A percentile compares a stretch with the other conserved stretches of the same genome.
phyloP scores from a whole-genome alignment of 1,140 invertebrate genomes.

The Rhynchophorus ferrugineus region DNA sequence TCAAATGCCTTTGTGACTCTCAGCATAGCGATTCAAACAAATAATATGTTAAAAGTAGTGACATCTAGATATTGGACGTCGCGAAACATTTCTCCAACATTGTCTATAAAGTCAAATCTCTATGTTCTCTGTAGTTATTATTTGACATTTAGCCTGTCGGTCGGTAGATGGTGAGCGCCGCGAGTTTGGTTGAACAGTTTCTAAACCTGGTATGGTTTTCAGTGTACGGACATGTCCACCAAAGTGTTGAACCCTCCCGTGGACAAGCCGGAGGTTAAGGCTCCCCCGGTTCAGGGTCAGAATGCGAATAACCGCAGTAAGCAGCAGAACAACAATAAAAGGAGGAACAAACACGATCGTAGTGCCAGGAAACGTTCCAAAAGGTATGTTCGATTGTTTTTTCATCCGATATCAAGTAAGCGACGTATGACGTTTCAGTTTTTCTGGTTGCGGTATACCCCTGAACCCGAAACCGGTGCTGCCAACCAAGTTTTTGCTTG shows the following conservation, averaged over 20 bases:
- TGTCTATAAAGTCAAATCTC: too few relatives aligned
- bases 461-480: conserved; percentile 69
- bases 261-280: conserved; percentile 19
- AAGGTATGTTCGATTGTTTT: conserved; percentile 24
- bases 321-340: conserved; percentile 23
- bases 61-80: too few relatives aligned
- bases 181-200: too few relatives aligned
- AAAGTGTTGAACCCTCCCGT: conserved; percentile 19
- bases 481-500: conserved; percentile 88
- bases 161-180: too few relatives aligned
- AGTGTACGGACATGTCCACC: too few relatives aligned
- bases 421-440: conserved; percentile 23
- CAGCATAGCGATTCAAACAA: too few relatives aligned
- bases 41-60: too few relatives aligned
- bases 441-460: conserved; percentile 41
- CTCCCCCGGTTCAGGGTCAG: conserved; percentile 9
- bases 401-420: background rate
- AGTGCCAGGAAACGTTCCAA: conserved; percentile 45
- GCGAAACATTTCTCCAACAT: too few relatives aligned
- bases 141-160: too few relatives aligned
- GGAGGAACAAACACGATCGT: conserved; percentile 33
- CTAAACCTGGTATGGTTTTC: too few relatives aligned
- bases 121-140: too few relatives aligned
- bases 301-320: conserved; percentile 8
- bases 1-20: too few relatives aligned